These are phyloP conservation scores for Philopotamus ludificatus DNA, from an alignment of 1,140 invertebrate species.

Conservation along the genomic window DNA sequence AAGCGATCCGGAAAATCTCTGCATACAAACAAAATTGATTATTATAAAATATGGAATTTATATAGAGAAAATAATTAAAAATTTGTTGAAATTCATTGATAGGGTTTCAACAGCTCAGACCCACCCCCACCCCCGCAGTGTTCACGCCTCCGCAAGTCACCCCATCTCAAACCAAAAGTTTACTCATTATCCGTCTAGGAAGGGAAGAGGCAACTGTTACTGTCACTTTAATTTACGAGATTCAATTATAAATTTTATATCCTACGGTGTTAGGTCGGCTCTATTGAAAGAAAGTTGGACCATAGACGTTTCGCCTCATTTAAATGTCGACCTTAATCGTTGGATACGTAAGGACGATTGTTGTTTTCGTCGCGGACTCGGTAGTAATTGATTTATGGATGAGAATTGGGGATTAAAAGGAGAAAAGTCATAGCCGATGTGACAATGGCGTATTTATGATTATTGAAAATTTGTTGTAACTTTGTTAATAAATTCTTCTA, in stretches of 20 bases:
- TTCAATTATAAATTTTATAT: slow-evolving; percentile 44
- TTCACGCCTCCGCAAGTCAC: slow-evolving; percentile 1
- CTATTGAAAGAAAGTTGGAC: no score
- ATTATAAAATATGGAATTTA: neutral
- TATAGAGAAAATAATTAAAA: neutral
- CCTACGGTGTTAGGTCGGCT: slow-evolving; percentile 36
- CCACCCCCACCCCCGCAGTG: no score
- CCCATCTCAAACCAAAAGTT: slow-evolving; percentile 30
- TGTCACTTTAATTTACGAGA: slow-evolving; percentile 43
- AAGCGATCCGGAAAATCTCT: neutral
- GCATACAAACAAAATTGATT: no score
- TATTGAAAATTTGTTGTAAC: slow-evolving; percentile 15
- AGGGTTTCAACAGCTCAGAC: neutral
- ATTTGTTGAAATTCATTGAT: neutral
- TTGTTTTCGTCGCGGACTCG: neutral
- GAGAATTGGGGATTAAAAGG: slow-evolving; percentile 10
- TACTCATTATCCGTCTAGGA: slow-evolving; percentile 29
- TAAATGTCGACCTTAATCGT: no score
- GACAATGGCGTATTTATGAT: slow-evolving; percentile 20
- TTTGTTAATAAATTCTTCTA: neutral
- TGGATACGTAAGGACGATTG: no score
- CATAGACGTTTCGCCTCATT: no score
- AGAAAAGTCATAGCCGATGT: neutral
- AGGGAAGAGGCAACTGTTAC: slow-evolving; percentile 42
- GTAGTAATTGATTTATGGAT: slow-evolving; percentile 24